Evolutionary conservation across 2,888 invertebrate species (phyloP).

Genomic region (Agrotis segetum): DNA sequence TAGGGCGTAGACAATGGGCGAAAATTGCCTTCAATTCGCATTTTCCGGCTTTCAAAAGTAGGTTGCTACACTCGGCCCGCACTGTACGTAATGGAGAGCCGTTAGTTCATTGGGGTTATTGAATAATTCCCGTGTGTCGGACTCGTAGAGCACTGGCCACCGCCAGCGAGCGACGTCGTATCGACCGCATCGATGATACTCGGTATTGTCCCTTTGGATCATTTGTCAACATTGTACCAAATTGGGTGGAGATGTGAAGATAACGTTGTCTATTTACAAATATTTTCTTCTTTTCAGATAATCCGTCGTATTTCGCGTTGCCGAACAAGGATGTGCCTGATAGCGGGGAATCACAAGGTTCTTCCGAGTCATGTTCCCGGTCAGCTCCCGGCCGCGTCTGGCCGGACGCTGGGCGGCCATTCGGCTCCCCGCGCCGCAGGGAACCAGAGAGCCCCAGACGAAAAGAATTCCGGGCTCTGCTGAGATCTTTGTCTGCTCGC

Average conservation of each 20-base stretch:
- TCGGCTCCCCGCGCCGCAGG: slow-evolving; percentile 81
- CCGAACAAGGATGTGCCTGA: slow-evolving; percentile 88
- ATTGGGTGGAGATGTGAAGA: neutral
- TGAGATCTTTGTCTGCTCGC: slow-evolving; percentile 92
- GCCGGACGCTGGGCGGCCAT: slow-evolving; percentile 80
- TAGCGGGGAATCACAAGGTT: slow-evolving; percentile 72
- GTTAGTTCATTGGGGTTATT: slow-evolving; percentile 89
- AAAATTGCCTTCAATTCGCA: slow-evolving; percentile 90
- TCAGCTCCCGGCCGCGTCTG: slow-evolving; percentile 93
- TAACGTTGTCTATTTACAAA: slow-evolving; percentile 25
- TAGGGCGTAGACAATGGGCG: slow-evolving; percentile 80
- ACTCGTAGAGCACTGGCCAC: slow-evolving; percentile 70
- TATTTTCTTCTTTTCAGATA: slow-evolving; percentile 91
- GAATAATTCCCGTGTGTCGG: slow-evolving; percentile 86
- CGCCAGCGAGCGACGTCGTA: slow-evolving; percentile 69
- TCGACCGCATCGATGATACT: slow-evolving; percentile 70
- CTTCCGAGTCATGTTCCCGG: slow-evolving; percentile 91
- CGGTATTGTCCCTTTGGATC: slow-evolving; percentile 67
- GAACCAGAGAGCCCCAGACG: slow-evolving; percentile 86
- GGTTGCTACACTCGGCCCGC: slow-evolving; percentile 84
- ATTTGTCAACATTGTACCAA: slow-evolving; percentile 18
- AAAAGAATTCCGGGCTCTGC: slow-evolving; percentile 91
- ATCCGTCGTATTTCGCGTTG: slow-evolving; percentile 94
- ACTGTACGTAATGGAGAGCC: slow-evolving; percentile 87
- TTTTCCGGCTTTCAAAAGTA: slow-evolving; percentile 89